Base-by-base conservation (phyloP, 1,140 invertebrate species). In the Helicorthomorpha holstii region DNA sequence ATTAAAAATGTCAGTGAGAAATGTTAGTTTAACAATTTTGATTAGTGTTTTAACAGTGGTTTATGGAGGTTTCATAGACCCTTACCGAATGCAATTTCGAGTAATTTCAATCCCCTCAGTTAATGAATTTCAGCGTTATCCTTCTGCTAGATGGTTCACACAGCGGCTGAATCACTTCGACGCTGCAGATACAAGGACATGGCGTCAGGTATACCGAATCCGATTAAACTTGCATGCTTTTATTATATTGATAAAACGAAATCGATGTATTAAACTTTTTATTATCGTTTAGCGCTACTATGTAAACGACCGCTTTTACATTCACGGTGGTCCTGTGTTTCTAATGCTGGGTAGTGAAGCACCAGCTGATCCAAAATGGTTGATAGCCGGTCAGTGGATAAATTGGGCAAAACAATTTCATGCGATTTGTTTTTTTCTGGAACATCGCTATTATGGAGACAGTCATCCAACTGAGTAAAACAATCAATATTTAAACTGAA, bases 301-400 rank as follows among this genome's bases (percentile, higher is more conserved):
- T 41, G 19, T 19, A 41, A 41, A 41, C 19, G 12, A 12, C 12
- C 12, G 12, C 12, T 12, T 41, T 12, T 41, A 41, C 38, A 41
- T 12, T 12, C 12, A 12, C 12, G 38, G 38, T 12, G 38, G 38
- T 12, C 38, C 38, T 12, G 19, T 41, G 12, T 41, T 41, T 19
- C 19, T 41, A 41, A 12, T 19, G 38, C 12, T 41, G 12, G 38
- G 38, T 12, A 19, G 38, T 41, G 79, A 75, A 41, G 38, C 38
- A 12, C 38, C 38, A 12, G 38, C 38, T 41, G 19, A 41, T 19
- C 12, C 38, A 12, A 19, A 12, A 41, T 41, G 38, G 38, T 12
- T 41, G 38, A 12, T 19, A 12, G 12, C 12, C 12, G 38, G 38
- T 12, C 38, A 41, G 19, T 41, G 38, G 38, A 41, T 41, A 12